These are phyloP conservation scores for Gasterosteus nipponicus DNA, from an alignment of 2,113 vertebrate species.

Conservation along the genomic window DNA sequence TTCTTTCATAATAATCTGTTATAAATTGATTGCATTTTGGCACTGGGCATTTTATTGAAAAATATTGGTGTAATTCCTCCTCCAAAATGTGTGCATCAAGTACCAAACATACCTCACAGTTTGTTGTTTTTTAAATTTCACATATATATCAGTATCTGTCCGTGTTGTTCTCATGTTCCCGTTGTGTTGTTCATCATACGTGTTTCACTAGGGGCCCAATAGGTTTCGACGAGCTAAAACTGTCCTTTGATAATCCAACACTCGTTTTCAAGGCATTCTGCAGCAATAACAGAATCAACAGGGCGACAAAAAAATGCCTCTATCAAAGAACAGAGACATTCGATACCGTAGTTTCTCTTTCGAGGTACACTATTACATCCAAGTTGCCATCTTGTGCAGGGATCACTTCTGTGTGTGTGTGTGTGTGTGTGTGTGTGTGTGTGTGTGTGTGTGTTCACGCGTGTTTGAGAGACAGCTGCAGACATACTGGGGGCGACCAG, in stretches of 20 bases:
- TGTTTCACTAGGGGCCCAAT: conserved; percentile 55
- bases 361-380: conserved; percentile 38
- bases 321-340: conserved; percentile 68
- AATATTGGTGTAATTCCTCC: not conserved
- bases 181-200: conserved; percentile 55
- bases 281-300: conserved; percentile 80
- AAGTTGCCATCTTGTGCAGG: conserved; percentile 19
- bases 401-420: conserved; percentile 20
- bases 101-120: conserved; percentile 18
- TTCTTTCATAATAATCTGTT: not conserved
- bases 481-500: conserved; percentile 45
- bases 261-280: conserved; percentile 66
- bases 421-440: conserved; percentile 8
- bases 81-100: not conserved
- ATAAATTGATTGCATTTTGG: not conserved
- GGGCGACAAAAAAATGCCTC: conserved; percentile 42
- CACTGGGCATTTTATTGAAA: not conserved
- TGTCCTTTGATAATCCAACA: conserved; percentile 64
- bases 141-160: conserved; percentile 42
- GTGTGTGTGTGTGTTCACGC: conserved; percentile 4
- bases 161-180: conserved; percentile 30
- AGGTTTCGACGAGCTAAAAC: conserved; percentile 67
- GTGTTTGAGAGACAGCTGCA: conserved; percentile 17
- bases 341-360: conserved; percentile 68
- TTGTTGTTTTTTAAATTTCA: conserved; percentile 14